These are phyloP conservation scores for Andricus quercusramuli DNA, from an alignment of 2,888 invertebrate genomes.

Conservation along the genomic window DNA sequence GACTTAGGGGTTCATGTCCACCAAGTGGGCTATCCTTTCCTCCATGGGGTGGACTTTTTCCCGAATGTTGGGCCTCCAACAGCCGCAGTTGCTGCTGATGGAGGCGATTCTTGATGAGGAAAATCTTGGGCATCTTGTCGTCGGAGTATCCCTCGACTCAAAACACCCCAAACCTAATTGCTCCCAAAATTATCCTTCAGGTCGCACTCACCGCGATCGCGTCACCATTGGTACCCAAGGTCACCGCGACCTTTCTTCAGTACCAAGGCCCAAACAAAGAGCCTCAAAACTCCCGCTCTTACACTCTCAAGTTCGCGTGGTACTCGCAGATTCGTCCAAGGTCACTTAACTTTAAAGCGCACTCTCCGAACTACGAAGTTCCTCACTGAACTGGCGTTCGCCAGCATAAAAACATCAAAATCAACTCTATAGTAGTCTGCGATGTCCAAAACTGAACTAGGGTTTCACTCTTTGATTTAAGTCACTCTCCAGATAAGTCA, in stretches of 20 bases:
- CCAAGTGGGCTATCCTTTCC: slow-evolving; percentile 76
- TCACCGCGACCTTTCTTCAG: slow-evolving; percentile 35
- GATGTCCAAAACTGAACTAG: background rate
- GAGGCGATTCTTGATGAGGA: slow-evolving; percentile 93
- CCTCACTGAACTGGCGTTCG: slow-evolving; percentile 2
- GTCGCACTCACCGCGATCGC: slow-evolving; percentile 30
- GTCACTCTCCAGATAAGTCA: background rate
- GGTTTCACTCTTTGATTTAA: background rate
- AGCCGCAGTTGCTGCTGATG: slow-evolving; percentile 93
- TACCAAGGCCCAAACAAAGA: slow-evolving; percentile 24
- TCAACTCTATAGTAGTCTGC: background rate
- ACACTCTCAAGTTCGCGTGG: slow-evolving; percentile 41
- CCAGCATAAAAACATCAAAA: background rate
- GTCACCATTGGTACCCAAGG: slow-evolving; percentile 47
- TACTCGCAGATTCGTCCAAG: slow-evolving; percentile 47
- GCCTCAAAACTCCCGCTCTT: slow-evolving; percentile 13
- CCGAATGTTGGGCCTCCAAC: slow-evolving; percentile 89
- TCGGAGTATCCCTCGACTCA: background rate
- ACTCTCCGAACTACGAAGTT: slow-evolving; percentile 21
- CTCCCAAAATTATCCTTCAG: slow-evolving; percentile 1
- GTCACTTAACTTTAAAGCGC: slow-evolving; percentile 38
- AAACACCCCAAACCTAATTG: slow-evolving; percentile 1
- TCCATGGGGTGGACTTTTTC: slow-evolving; percentile 73
- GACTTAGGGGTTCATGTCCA: slow-evolving; percentile 78
- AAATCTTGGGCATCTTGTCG: slow-evolving; percentile 92